A percentile compares a stretch with the other conserved stretches of the same genome.
Conservation (phyloP, 2,113 vertebrate genomes). For the Mesitornis unicolor region DNA sequence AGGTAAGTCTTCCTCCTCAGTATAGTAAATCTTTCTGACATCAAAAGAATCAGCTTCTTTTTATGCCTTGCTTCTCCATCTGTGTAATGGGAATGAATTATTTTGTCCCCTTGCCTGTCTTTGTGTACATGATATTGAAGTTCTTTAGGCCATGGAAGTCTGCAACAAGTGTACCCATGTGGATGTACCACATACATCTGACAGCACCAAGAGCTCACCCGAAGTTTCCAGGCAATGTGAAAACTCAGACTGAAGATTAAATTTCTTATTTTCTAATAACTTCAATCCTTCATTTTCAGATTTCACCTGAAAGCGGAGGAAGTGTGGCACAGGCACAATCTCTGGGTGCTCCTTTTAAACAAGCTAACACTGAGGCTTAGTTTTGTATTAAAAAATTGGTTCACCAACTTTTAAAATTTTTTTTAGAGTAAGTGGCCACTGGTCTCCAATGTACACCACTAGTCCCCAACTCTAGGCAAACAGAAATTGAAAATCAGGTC, state of each 20-base stretch:
- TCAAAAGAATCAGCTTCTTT: background rate
- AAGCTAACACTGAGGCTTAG: background rate
- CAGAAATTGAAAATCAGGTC: background rate
- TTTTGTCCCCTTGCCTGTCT: background rate
- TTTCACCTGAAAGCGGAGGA: background rate
- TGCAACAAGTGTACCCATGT: background rate
- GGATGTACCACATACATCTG: background rate
- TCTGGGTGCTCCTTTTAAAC: background rate
- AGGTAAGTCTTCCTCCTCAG: background rate
- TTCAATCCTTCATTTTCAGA: background rate
- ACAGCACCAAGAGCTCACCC: background rate
- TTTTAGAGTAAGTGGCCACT: background rate
- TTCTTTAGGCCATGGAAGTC: background rate
- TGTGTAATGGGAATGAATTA: background rate
- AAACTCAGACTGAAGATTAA: background rate
- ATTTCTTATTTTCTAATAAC: background rate
- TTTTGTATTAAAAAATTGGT: background rate
- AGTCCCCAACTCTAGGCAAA: background rate
- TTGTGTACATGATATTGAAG: fast-evolving
- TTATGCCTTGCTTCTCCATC: background rate
- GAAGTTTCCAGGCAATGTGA: background rate
- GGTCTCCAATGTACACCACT: background rate
- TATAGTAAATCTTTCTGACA: background rate
- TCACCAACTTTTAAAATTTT: background rate
- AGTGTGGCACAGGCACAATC: fast-evolving